Evolutionary conservation across 1,140 invertebrate species (phyloP).

Genomic region (Zeugodacus cucurbitae): DNA sequence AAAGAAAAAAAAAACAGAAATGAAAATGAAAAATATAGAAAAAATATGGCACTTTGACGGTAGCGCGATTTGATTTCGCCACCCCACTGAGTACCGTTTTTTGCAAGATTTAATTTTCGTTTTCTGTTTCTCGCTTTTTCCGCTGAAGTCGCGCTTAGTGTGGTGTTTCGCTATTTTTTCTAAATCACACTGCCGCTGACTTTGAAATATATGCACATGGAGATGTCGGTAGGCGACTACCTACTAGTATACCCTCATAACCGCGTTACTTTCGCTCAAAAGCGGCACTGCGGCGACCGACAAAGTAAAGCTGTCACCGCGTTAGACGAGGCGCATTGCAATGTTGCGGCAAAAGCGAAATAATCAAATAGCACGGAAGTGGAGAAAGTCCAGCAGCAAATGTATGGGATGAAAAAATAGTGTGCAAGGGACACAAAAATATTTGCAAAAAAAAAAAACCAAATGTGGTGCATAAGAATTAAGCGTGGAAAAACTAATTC

Average conservation of each 20-base stretch:
- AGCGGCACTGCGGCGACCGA: conserved; percentile 6
- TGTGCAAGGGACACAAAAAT: background rate
- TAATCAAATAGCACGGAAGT: background rate
- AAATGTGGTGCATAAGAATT: background rate
- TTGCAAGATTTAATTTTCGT: background rate
- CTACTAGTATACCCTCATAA: background rate
- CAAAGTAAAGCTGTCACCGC: conserved; percentile 22
- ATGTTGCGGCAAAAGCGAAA: conserved; percentile 13
- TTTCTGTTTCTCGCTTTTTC: background rate
- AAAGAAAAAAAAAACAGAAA: background rate
- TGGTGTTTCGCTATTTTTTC: background rate
- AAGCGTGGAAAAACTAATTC: conserved; percentile 9
- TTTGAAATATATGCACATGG: background rate
- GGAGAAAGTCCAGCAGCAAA: background rate
- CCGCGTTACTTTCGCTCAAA: conserved; percentile 36
- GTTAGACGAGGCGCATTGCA: background rate
- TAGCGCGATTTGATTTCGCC: conserved; percentile 17
- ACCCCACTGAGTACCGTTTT: background rate
- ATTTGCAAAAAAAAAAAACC: background rate
- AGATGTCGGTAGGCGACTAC: background rate
- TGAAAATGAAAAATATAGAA: background rate
- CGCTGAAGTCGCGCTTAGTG: background rate
- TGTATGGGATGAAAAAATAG: background rate
- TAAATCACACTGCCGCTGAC: background rate
- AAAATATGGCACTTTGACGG: conserved; percentile 16